These are phyloP conservation scores for Pelobates cultripes DNA, from an alignment of 2,797 vertebrate genomes.

Conservation along the genomic window DNA sequence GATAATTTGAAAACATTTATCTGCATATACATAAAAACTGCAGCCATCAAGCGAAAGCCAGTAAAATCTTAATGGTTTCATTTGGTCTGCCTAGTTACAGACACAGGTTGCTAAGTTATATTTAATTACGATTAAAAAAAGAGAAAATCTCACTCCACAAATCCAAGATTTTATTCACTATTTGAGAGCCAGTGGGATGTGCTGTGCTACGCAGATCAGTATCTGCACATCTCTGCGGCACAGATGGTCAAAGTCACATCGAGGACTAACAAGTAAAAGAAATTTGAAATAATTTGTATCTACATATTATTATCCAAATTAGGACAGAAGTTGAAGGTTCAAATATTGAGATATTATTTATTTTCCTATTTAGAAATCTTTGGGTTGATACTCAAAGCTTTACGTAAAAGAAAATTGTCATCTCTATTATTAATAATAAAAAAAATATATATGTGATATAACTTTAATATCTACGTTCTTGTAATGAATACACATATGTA, in stretches of 20 bases:
- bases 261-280: too few species aligned
- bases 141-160: background rate
- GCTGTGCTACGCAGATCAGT: background rate
- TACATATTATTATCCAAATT: too few species aligned
- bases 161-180: background rate
- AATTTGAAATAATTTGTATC: too few species aligned
- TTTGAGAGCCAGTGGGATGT: background rate
- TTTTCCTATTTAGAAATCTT: too few species aligned
- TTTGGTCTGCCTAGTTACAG: background rate
- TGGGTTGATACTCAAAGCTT: too few species aligned
- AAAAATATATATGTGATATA: too few species aligned
- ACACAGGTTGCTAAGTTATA: constrained; percentile 2
- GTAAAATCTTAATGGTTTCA: background rate
- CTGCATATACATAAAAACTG: background rate
- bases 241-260: background rate
- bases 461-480: too few species aligned
- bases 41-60: background rate
- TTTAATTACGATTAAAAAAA: background rate
- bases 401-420: too few species aligned
- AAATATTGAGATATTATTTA: too few species aligned
- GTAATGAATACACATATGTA: too few species aligned
- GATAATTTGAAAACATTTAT: constrained; percentile 1
- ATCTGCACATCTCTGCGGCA: background rate
- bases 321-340: too few species aligned
- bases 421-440: too few species aligned